A percentile compares a stretch with the other conserved stretches of the same genome.
Conservation (phyloP, 2,888 invertebrate genomes). For the Ormyrus labotus region DNA sequence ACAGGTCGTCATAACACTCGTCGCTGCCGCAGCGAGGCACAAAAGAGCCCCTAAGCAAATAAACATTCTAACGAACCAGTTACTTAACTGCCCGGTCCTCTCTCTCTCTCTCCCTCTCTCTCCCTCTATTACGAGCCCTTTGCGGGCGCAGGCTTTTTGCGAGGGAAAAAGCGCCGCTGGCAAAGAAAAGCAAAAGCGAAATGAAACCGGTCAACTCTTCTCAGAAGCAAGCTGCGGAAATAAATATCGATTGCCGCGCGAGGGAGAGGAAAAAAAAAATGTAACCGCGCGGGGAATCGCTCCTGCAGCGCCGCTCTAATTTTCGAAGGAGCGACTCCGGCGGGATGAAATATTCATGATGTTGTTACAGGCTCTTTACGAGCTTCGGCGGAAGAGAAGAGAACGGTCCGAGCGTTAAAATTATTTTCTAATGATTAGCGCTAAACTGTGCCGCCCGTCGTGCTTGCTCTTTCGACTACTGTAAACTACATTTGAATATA, state of each 20-base stretch:
- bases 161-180: constrained; percentile 14
- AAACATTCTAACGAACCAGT: constrained; percentile 75
- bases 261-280: no score
- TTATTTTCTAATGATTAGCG: constrained; percentile 36
- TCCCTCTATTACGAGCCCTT: background rate
- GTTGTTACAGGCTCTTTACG: constrained; percentile 66
- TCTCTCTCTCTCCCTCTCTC: background rate
- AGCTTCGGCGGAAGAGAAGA: background rate
- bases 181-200: constrained; percentile 51
- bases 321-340: background rate
- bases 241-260: no score
- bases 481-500: background rate
- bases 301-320: background rate
- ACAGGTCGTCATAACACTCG: constrained; percentile 74
- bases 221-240: no score
- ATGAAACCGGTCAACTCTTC: constrained; percentile 53
- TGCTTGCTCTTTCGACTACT: constrained; percentile 15
- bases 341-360: constrained; percentile 67
- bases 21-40: constrained; percentile 59
- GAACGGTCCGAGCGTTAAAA: constrained; percentile 13
- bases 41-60: constrained; percentile 72
- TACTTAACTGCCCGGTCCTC: constrained; percentile 68
- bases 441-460: constrained; percentile 22
- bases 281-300: constrained; percentile 21
- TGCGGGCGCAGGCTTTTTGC: constrained; percentile 11